Percentiles rank a stretch among this genome's conserved stretches.
Conservation (phyloP, 2,888 invertebrate species). For the Nemotelus pantherinus region DNA sequence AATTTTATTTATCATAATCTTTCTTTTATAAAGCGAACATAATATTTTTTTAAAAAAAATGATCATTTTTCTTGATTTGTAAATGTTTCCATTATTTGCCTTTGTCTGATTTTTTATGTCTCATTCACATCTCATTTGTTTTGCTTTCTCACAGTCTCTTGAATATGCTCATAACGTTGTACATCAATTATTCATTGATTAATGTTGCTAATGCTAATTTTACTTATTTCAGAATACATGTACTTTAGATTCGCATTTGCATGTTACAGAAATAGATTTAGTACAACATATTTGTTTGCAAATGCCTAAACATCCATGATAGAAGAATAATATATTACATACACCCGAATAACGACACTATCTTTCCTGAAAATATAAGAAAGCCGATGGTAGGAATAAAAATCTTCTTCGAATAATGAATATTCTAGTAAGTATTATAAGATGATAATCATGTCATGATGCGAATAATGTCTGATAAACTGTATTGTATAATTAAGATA, state of each 20-base stretch:
- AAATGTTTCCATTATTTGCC: background rate
- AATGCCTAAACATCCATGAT: too few species aligned
- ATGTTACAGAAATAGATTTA: background rate
- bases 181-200: constrained; percentile 20
- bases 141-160: constrained; percentile 35
- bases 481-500: too few species aligned
- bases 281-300: too few species aligned
- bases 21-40: constrained; percentile 35
- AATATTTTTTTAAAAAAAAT: background rate
- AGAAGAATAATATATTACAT: too few species aligned
- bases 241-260: background rate
- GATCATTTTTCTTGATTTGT: background rate
- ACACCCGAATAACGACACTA: too few species aligned
- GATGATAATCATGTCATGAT: too few species aligned
- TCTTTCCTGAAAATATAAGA: too few species aligned
- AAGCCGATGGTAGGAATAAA: too few species aligned
- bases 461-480: too few species aligned
- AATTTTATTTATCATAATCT: constrained; percentile 31
- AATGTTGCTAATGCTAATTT: background rate
- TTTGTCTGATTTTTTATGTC: background rate
- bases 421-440: too few species aligned
- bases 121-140: background rate
- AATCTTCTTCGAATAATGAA: too few species aligned
- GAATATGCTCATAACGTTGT: constrained; percentile 27
- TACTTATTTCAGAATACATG: background rate